Evolutionary conservation across 2,797 vertebrate species (phyloP).

Genomic region (Sebastes melanostomus): DNA sequence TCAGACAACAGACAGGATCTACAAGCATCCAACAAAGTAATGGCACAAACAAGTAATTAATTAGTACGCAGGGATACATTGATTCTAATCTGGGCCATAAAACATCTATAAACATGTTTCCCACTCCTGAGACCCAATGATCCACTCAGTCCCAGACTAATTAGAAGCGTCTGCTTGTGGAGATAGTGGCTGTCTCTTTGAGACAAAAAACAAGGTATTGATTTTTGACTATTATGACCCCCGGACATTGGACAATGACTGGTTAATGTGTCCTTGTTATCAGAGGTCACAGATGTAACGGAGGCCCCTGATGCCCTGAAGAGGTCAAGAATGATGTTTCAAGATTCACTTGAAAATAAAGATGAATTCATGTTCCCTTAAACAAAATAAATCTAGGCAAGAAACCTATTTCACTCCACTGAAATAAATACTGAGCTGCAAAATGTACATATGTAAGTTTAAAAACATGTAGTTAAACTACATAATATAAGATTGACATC

Average conservation of each 20-base stretch:
- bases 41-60: background rate
- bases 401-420: background rate
- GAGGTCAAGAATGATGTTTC: background rate
- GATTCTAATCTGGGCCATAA: slow-evolving; percentile 1
- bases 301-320: background rate
- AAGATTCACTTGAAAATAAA: background rate
- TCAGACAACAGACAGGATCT: slow-evolving; percentile 36
- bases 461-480: background rate
- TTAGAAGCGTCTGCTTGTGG: slow-evolving; percentile 33
- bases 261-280: slow-evolving; percentile 57
- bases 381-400: background rate
- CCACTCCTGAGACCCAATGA: background rate
- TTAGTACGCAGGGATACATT: background rate
- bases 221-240: slow-evolving; percentile 56
- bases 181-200: slow-evolving; percentile 35
- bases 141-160: slow-evolving; percentile 14
- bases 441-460: background rate
- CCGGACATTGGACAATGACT: slow-evolving; percentile 50
- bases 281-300: slow-evolving; percentile 52
- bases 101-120: slow-evolving; percentile 19
- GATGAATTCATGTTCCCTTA: background rate
- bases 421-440: background rate
- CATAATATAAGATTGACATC: background rate
- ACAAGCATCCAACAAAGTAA: background rate
- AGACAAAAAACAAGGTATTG: slow-evolving; percentile 58